Evolutionary conservation across 2,888 invertebrate genomes (phyloP).

Genomic region (Napeogenes inachia): DNA sequence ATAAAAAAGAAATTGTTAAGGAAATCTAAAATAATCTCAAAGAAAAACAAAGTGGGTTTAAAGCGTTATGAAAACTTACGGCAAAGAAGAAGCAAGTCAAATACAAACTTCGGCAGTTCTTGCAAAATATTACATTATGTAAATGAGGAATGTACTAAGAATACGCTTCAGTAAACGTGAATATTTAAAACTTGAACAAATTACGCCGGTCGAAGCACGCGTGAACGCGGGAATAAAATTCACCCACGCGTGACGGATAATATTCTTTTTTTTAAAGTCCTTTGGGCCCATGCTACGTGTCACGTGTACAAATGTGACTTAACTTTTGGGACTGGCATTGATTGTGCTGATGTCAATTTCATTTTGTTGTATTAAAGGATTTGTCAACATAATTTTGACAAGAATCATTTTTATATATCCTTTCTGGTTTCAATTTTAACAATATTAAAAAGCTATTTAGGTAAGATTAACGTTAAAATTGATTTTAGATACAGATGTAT

Average conservation of each 20-base stretch:
- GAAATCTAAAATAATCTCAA: background rate
- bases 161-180: conserved; percentile 56
- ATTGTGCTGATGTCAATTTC: conserved; percentile 32
- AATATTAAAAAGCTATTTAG: no score
- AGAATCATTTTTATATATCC: background rate
- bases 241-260: conserved; percentile 43
- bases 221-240: conserved; percentile 46
- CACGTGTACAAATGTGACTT: conserved; percentile 41
- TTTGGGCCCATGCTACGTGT: conserved; percentile 51
- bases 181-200: conserved; percentile 64
- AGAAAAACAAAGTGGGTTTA: background rate
- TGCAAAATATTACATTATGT: conserved; percentile 60
- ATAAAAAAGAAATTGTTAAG: background rate
- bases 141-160: conserved; percentile 63
- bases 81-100: conserved; percentile 4
- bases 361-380: conserved; percentile 31
- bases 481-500: no score
- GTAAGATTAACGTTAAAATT: no score
- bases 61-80: conserved; percentile 1
- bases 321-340: conserved; percentile 30
- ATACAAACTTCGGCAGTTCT: conserved; percentile 9
- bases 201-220: conserved; percentile 46
- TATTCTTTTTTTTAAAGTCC: conserved; percentile 60
- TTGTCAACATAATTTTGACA: background rate
- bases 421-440: no score